These are phyloP conservation scores for Alcis repandata DNA, from an alignment of 2,888 invertebrate species.

Conservation along the genomic window DNA sequence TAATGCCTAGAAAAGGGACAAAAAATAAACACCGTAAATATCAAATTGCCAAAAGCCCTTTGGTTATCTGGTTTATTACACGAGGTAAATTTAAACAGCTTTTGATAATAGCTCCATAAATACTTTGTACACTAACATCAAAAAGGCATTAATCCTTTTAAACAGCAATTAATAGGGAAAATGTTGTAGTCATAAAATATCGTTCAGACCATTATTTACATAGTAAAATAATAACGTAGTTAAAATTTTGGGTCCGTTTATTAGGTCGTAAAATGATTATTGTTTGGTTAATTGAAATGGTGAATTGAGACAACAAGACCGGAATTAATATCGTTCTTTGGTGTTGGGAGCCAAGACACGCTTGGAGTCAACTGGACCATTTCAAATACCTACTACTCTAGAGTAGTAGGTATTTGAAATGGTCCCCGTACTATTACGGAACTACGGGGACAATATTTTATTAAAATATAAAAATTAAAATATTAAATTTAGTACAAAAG, in stretches of 20 bases:
- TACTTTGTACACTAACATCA: conserved; percentile 29
- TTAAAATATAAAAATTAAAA: no score
- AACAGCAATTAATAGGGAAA: conserved; percentile 31
- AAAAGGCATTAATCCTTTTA: conserved; percentile 38
- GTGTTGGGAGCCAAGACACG: no score
- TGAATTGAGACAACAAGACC: no score
- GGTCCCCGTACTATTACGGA: no score
- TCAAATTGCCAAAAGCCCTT: conserved; percentile 20
- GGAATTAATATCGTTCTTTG: no score
- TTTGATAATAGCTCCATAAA: conserved; percentile 36
- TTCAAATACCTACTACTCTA: no score
- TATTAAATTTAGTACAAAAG: not conserved
- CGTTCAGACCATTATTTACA: conserved; percentile 36
- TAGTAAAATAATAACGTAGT: conserved; percentile 30
- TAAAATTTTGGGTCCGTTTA: conserved; percentile 15
- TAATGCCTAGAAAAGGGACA: not conserved
- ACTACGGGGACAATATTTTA: no score
- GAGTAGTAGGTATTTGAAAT: no score
- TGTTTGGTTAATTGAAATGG: conserved; percentile 4
- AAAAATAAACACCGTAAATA: conserved; percentile 17
- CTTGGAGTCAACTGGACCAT: no score
- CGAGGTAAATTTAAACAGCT: conserved; percentile 29
- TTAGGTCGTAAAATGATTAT: conserved; percentile 8
- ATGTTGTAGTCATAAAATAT: conserved; percentile 38
- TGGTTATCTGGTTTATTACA: conserved; percentile 27